Conservation (phyloP, 2,113 vertebrate genomes). For the Leucosticte australis region DNA sequence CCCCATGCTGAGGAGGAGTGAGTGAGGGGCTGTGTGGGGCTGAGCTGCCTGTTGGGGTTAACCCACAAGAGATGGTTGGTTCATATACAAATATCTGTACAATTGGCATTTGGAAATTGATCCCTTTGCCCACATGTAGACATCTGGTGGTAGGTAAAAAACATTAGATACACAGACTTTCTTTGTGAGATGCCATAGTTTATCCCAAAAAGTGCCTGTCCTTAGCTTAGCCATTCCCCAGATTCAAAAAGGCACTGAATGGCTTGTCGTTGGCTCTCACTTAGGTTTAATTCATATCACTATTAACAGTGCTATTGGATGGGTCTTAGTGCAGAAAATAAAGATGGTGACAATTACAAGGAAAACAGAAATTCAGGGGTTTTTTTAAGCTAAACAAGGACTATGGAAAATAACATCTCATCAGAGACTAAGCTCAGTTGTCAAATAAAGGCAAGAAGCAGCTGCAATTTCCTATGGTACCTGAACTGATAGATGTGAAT, state of each 20-base stretch:
- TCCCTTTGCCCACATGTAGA: not conserved
- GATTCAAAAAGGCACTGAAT: not conserved
- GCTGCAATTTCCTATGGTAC: not conserved
- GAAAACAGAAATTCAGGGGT: not conserved
- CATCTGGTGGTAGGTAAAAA: not conserved
- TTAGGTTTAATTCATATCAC: not conserved
- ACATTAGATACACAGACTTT: not conserved
- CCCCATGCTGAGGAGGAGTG: accelerated
- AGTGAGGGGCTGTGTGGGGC: not conserved
- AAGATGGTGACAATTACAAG: not conserved
- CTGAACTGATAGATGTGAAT: not conserved
- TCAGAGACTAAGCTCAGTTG: not conserved
- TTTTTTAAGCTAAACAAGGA: not conserved
- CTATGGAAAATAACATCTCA: not conserved
- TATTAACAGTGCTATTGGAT: not conserved
- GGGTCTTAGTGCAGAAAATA: not conserved
- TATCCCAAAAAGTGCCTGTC: not conserved
- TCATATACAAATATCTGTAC: not conserved
- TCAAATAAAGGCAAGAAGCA: not conserved
- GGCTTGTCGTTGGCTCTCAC: not conserved
- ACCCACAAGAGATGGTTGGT: not conserved
- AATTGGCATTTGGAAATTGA: not conserved
- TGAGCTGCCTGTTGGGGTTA: not conserved
- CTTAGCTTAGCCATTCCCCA: not conserved
- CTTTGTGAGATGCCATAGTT: not conserved